Evolutionary conservation across 2,797 vertebrate genomes (phyloP).

Genomic region (Chelmon rostratus): DNA sequence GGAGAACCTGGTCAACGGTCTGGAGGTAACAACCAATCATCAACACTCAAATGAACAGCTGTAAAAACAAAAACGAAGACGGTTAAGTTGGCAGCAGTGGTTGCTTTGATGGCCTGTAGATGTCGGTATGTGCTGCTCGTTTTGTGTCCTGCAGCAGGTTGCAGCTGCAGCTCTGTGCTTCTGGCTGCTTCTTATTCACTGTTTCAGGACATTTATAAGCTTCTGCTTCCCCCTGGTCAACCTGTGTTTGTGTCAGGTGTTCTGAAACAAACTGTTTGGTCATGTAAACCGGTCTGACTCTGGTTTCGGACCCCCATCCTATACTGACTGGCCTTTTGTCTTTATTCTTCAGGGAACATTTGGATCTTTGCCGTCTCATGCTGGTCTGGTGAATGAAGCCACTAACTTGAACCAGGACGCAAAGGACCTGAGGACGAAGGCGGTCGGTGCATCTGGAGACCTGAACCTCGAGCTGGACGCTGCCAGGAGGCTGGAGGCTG

Average conservation of each 20-base stretch:
- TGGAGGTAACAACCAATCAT: conserved; percentile 75
- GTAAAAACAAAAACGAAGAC: neutral
- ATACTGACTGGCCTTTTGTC: neutral
- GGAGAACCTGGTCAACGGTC: conserved; percentile 30
- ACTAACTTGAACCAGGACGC: conserved; percentile 53
- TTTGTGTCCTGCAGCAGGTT: too few species aligned
- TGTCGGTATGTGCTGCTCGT: too few species aligned
- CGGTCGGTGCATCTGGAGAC: accelerated
- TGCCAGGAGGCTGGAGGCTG: conserved; percentile 9
- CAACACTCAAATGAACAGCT: neutral
- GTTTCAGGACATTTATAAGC: too few species aligned
- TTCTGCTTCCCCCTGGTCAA: too few species aligned
- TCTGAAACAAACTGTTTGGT: neutral
- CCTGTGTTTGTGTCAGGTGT: neutral
- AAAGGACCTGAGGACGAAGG: conserved; percentile 37
- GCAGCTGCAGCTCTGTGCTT: too few species aligned
- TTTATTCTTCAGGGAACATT: conserved; percentile 55
- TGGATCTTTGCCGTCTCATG: conserved; percentile 30
- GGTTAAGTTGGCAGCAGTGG: too few species aligned
- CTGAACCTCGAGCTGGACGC: conserved; percentile 24
- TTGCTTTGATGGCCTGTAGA: too few species aligned
- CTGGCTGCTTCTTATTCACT: too few species aligned
- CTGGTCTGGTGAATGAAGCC: conserved; percentile 49
- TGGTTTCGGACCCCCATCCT: neutral
- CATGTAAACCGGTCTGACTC: neutral